These are phyloP conservation scores for Danio kyathit DNA, from an alignment of 2,797 vertebrate species.

Conservation along the genomic window DNA sequence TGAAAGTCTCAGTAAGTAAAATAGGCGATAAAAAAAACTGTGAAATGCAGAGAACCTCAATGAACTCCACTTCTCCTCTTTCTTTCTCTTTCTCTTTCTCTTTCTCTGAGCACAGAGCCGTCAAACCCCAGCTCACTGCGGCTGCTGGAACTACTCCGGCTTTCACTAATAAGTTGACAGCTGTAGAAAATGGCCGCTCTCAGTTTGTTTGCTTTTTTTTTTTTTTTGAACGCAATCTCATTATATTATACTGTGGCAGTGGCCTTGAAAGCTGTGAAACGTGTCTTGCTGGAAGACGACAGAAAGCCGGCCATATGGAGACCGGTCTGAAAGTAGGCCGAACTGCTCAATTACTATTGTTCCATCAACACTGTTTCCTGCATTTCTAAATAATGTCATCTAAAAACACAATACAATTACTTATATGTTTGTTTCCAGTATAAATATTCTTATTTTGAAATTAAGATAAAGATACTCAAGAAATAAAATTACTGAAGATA, in stretches of 20 bases:
- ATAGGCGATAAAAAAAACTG: conserved; percentile 61
- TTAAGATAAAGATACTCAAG: no score
- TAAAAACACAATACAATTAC: no score
- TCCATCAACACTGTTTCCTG: background rate
- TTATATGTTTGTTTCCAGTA: no score
- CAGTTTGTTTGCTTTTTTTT: conserved; percentile 71
- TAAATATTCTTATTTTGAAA: no score
- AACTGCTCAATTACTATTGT: conserved; percentile 6
- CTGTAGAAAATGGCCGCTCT: conserved; percentile 85
- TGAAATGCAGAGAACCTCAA: conserved; percentile 75
- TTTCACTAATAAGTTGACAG: conserved; percentile 81
- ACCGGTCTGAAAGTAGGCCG: conserved; percentile 49
- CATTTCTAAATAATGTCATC: background rate
- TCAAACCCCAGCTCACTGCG: conserved; percentile 60
- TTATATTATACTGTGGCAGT: conserved; percentile 74
- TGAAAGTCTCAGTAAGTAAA: conserved; percentile 59
- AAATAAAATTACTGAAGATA: no score
- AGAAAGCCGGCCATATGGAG: conserved; percentile 41
- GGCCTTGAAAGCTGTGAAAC: conserved; percentile 63
- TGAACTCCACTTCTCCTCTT: conserved; percentile 43
- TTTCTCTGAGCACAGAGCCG: conserved; percentile 43
- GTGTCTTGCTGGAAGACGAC: conserved; percentile 56
- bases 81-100: conserved; percentile 21
- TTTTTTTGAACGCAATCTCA: conserved; percentile 73
- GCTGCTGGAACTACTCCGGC: conserved; percentile 69